phyloP scores from a whole-genome alignment of 23 tunicate species.

The Ciona savignyi region DNA sequence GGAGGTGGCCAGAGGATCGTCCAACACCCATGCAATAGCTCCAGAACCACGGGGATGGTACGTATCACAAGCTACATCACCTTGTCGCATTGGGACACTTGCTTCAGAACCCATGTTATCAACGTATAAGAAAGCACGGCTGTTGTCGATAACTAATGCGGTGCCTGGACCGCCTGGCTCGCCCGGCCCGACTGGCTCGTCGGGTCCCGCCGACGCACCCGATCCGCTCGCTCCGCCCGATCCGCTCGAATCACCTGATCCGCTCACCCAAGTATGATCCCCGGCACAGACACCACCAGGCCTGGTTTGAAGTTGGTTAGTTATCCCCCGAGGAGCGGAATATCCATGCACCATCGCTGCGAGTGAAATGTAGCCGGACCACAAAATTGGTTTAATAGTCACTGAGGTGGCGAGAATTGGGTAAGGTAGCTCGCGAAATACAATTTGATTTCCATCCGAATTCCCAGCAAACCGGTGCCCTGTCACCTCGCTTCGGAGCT shows the following conservation, averaged over 20 bases:
- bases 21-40: constrained; percentile 16
- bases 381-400: constrained; percentile 10
- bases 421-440: constrained; percentile 3
- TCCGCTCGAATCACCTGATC: no score
- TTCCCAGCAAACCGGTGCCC: constrained; percentile 6
- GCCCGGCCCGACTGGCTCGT: background rate
- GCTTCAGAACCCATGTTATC: constrained; percentile 19
- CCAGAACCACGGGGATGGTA: constrained; percentile 5
- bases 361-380: constrained; percentile 3
- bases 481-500: constrained; percentile 4
- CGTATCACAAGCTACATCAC: constrained; percentile 3
- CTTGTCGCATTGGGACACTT: background rate
- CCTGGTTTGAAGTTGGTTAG: background rate
- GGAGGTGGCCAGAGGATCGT: constrained; percentile 6
- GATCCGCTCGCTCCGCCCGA: no score
- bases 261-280: no score
- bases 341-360: constrained; percentile 22
- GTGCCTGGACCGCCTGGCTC: constrained; percentile 19
- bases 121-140: background rate
- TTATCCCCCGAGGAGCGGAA: background rate
- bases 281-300: constrained; percentile 4
- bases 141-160: constrained; percentile 10
- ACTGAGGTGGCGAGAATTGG: constrained; percentile 13
- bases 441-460: background rate
- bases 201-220: no score